These are phyloP conservation scores for Remorina albescens DNA, from an alignment of 2,797 vertebrate genomes.

Conservation along the genomic window DNA sequence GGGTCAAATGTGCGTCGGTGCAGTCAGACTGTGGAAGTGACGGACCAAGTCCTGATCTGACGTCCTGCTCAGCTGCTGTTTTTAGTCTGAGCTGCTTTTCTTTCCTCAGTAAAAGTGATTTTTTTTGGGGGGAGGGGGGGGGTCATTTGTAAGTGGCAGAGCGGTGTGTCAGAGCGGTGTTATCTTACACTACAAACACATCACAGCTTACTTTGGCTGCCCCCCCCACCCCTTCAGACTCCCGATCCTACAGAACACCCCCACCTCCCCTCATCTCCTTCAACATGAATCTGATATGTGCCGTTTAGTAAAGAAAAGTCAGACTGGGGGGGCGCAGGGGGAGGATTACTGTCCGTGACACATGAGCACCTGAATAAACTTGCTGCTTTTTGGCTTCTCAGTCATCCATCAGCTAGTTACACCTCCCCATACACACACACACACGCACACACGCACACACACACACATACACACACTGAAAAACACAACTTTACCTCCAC, in stretches of 20 bases:
- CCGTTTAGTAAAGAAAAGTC: slow-evolving; percentile 55
- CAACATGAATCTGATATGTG: slow-evolving; percentile 71
- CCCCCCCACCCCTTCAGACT: slow-evolving; percentile 11
- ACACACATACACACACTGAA: slow-evolving; percentile 2
- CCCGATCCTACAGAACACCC: slow-evolving; percentile 6
- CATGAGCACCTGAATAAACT: slow-evolving; percentile 77
- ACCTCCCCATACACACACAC: slow-evolving; percentile 10
- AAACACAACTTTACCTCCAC: slow-evolving; percentile 1
- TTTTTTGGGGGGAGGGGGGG: too few species aligned
- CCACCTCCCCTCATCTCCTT: slow-evolving; percentile 19
- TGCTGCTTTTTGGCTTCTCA: slow-evolving; percentile 50
- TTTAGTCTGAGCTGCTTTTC: slow-evolving; percentile 40
- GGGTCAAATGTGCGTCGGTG: neutral
- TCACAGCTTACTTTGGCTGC: slow-evolving; percentile 65
- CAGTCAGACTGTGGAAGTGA: neutral
- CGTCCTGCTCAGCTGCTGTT: slow-evolving; percentile 9
- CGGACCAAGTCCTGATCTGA: neutral
- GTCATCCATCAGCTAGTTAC: slow-evolving; percentile 62
- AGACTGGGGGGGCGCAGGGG: neutral
- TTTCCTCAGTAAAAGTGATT: slow-evolving; percentile 44
- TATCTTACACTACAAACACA: slow-evolving; percentile 71
- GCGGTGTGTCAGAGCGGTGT: slow-evolving; percentile 64
- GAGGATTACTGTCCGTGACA: slow-evolving; percentile 71
- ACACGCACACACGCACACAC: neutral
- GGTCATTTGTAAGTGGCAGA: slow-evolving; percentile 55